These are phyloP conservation scores for Pollenia griseotomentosa DNA, from an alignment of 2,888 invertebrate species.

Conservation along the genomic window DNA sequence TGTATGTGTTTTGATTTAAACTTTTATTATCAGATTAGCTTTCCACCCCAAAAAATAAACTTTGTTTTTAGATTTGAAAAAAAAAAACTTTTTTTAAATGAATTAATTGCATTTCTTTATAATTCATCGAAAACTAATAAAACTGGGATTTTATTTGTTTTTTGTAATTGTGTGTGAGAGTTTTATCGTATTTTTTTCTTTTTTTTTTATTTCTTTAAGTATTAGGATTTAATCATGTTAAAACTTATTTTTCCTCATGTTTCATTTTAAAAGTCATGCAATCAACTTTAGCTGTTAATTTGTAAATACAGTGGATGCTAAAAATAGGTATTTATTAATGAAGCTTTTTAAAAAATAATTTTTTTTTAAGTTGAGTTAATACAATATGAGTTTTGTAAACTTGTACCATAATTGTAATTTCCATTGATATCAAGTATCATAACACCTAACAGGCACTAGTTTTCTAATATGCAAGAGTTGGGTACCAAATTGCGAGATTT, in stretches of 20 bases:
- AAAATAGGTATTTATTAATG: neutral
- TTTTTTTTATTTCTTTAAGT: neutral
- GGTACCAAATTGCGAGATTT: too few species aligned
- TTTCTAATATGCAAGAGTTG: too few species aligned
- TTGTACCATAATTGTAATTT: too few species aligned
- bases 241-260: neutral
- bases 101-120: neutral
- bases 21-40: too few species aligned
- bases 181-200: neutral
- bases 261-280: neutral
- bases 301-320: neutral
- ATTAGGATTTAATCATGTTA: constrained; percentile 15
- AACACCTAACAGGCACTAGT: too few species aligned
- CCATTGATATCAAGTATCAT: too few species aligned
- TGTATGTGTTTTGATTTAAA: too few species aligned
- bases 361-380: too few species aligned
- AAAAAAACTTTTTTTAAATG: neutral
- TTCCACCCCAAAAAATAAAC: too few species aligned
- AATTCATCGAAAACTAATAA: constrained; percentile 3
- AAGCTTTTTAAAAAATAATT: too few species aligned
- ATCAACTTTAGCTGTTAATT: neutral
- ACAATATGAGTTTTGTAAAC: too few species aligned
- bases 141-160: constrained; percentile 4
- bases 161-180: too few species aligned
- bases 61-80: neutral